These are phyloP conservation scores for Archips xylosteana DNA, from an alignment of 2,888 invertebrate genomes.

Conservation along the genomic window DNA sequence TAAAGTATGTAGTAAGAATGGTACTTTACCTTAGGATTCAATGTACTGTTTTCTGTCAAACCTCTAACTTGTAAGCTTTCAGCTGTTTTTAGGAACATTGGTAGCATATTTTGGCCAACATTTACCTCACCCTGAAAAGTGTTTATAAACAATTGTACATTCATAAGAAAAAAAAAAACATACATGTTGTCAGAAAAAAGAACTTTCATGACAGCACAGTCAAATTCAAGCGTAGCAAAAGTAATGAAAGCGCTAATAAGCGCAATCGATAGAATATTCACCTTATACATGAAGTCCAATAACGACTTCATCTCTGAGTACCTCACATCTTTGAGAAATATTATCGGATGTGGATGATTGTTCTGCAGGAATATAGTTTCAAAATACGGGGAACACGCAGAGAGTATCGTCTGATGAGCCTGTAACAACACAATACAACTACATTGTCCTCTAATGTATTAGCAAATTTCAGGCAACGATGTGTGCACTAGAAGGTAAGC, in stretches of 20 bases:
- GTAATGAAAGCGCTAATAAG: conserved; percentile 1
- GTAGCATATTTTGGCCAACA: conserved; percentile 95
- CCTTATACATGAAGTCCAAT: conserved; percentile 97
- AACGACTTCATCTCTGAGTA: conserved; percentile 95
- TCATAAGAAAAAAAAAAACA: not conserved
- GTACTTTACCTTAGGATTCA: conserved; percentile 82
- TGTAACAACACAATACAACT: conserved; percentile 75
- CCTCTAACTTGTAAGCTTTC: conserved; percentile 96
- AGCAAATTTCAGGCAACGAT: conserved; percentile 29
- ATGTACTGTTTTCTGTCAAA: conserved; percentile 93
- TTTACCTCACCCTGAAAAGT: conserved; percentile 90
- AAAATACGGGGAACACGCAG: conserved; percentile 97
- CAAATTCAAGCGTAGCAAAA: not conserved
- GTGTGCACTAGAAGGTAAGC: conserved; percentile 48
- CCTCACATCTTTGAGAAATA: conserved; percentile 96
- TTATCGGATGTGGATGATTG: conserved; percentile 95
- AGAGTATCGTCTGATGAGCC: conserved; percentile 97
- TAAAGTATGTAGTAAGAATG: not conserved
- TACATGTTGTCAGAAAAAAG: not conserved
- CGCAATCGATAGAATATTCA: conserved; percentile 56
- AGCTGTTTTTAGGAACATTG: conserved; percentile 96
- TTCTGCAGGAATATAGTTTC: conserved; percentile 96
- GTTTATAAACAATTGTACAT: conserved; percentile 16
- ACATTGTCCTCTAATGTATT: conserved; percentile 27
- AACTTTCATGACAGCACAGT: not conserved